Evolutionary conservation across 2,888 invertebrate species (phyloP), one percentile per base, ranked within the genome.

Genomic region (Mythimna ferrago): DNA sequence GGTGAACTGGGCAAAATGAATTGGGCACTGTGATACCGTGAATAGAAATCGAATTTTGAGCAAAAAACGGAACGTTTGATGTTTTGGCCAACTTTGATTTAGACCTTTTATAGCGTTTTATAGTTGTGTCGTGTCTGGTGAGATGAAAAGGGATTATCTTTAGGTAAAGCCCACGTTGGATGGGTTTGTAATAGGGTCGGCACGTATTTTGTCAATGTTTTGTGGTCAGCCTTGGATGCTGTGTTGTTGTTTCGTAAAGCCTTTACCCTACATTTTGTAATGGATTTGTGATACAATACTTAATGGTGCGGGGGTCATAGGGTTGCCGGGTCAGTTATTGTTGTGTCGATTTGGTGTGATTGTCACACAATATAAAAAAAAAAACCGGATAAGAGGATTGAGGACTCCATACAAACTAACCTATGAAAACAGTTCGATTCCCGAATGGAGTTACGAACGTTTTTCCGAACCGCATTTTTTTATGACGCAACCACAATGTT

Each of bases 41-140:
- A 73, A 73, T 65, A 32, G 41, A 48, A 66, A 78, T 78, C 64
- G 69, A 80, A 82, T 11, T 48, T 21, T 7, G 54, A 7, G 54
- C 35, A 48, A 63, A 68, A 62, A 81, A 26, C 51, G 48, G 56
- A 65, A 14, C 66, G 66, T 80, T 80, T 80, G 79, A 82, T 78
- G 79, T 73, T 57, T 57, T 38, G 65, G 60, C 63, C 44, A 69
- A 19, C 16, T 26, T 73, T 54, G 63, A 73, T 82, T 82, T 60
- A 26, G 44, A 53, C 61, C 56, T 53, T 53, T 69, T 63, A 62
- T 64, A 48, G 6, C 32, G 19, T 65, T 58, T 51, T 54, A 48
- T 38, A 72, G 51, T 58, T 54, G 21, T 57, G 44, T 61, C 57
- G 38, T 57, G 16, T n/a, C 16, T 57, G 21, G 21, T 57, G 57